Evolutionary conservation across 1,140 invertebrate species (phyloP).

Genomic region (Ceratitis capitata): DNA sequence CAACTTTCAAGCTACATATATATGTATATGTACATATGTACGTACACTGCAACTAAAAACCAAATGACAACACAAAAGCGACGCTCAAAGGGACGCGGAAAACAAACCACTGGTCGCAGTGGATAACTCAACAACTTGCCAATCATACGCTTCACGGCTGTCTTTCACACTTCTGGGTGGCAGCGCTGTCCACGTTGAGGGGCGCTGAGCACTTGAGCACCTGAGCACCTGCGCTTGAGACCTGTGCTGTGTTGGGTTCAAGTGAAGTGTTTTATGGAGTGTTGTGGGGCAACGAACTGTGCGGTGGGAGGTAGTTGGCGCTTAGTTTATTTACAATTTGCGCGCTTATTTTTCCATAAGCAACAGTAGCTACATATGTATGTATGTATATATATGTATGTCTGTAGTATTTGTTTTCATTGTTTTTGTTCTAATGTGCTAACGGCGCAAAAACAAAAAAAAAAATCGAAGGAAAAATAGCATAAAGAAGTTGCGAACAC

Average conservation of each 20-base stretch:
- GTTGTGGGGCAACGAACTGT: no score
- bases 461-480: background rate
- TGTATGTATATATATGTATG: background rate
- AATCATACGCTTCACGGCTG: background rate
- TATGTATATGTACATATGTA: no score
- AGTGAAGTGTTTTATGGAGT: no score
- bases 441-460: background rate
- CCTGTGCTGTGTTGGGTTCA: background rate
- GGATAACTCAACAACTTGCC: no score
- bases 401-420: background rate
- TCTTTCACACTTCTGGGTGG: background rate
- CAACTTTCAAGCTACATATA: no score
- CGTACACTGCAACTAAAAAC: no score
- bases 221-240: background rate
- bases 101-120: no score
- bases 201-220: background rate
- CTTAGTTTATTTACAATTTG: background rate
- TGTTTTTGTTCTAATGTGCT: background rate
- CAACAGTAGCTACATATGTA: background rate
- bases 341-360: background rate
- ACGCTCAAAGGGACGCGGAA: no score
- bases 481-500: background rate
- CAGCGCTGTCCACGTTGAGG: background rate
- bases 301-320: background rate
- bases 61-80: no score